Evolutionary conservation across 1,140 invertebrate genomes (phyloP), one percentile per base, ranked within the genome.

Genomic region (Penaeus indicus): DNA sequence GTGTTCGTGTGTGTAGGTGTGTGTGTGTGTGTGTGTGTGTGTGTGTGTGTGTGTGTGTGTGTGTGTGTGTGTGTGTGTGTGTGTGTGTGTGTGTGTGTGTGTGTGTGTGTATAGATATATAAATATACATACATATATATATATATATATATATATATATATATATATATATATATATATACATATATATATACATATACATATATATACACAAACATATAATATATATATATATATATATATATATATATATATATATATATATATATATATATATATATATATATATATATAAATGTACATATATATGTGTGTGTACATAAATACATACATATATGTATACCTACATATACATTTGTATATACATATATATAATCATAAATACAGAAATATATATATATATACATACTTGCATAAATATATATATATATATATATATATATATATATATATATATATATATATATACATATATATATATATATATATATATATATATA

Each of bases 61-160:
- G n/a, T 64, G n/a, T 64, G n/a, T 64, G n/a, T 18, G n/a, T 64
- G n/a, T 64, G n/a, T 64, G n/a, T 18, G n/a, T 64, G n/a, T 64
- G n/a, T 64, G n/a, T 64, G n/a, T 64, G n/a, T 64, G n/a, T 64
- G n/a, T 64, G n/a, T 64, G n/a, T 64, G n/a, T 18, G n/a, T 64
- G n/a, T 64, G n/a, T 64, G n/a, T 64, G n/a, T 64, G n/a, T 64
- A 64, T 64, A 64, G 16, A n/a, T n/a, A n/a, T n/a, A n/a, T n/a
- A n/a, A n/a, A n/a, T n/a, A n/a, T n/a, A n/a, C n/a, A n/a, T n/a
- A 64, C n/a, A 64, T 64, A 64, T 64, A 64, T 64, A 64, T 64
- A 64, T 64, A 64, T 64, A 64, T 64, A 64, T 64, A 64, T 64
- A 64, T 64, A 64, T 64, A 64, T 64, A 64, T 64, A 64, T 64